Percentiles rank a stretch among this genome's conserved stretches.
Conservation (phyloP, 2,113 vertebrate species). For the Labeo rohita region DNA sequence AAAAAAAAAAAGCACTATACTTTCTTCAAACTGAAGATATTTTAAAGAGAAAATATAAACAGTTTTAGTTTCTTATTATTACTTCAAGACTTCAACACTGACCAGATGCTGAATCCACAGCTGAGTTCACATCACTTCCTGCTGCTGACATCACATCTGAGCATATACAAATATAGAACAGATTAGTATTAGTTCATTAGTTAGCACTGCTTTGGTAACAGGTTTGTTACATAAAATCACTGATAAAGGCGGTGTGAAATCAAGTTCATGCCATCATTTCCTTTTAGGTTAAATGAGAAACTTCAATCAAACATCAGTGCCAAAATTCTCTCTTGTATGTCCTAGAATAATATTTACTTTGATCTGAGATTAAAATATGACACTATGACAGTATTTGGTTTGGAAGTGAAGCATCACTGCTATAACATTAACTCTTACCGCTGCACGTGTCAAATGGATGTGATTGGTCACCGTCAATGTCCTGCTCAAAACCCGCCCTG, state of each 20-base stretch:
- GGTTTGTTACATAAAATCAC: too few relatives aligned
- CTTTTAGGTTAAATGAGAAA: background rate
- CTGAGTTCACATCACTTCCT: conserved; percentile 2
- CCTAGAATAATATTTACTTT: background rate
- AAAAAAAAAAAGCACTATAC: too few relatives aligned
- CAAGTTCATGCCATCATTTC: background rate
- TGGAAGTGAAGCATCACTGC: background rate
- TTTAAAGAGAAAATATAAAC: too few relatives aligned
- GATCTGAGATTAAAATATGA: background rate
- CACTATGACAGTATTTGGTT: background rate
- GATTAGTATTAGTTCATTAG: background rate
- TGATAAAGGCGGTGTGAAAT: background rate
- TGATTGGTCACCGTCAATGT: conserved; percentile 59
- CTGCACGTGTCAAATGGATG: conserved; percentile 64
- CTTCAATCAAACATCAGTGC: background rate
- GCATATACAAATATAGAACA: background rate
- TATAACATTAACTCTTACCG: conserved; percentile 62
- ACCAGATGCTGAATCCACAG: conserved; percentile 33
- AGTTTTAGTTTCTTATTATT: too few relatives aligned
- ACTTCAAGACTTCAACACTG: too few relatives aligned
- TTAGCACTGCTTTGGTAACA: background rate
- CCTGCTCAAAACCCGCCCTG: conserved; percentile 71
- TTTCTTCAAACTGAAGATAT: too few relatives aligned
- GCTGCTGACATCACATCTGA: conserved; percentile 9
- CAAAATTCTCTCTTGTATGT: background rate